Evolutionary conservation across 2,797 vertebrate genomes (phyloP), one percentile per base, ranked within the genome.

Genomic region (Yasuhikotakia modesta): DNA sequence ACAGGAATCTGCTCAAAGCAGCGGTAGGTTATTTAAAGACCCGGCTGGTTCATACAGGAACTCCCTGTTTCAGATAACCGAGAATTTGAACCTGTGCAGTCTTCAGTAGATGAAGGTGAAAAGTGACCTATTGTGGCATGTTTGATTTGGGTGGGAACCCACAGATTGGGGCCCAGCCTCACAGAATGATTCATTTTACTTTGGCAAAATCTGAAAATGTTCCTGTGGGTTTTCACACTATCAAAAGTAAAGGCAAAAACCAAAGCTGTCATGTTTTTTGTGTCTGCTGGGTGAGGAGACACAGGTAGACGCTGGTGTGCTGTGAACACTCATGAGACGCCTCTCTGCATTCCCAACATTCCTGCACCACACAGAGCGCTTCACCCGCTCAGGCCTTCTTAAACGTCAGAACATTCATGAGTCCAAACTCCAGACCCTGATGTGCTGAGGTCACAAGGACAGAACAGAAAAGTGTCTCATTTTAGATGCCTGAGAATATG

Each of bases 301-400:
- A 24, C 17, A 84, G 65, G 75, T 75, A 85, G 82, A 79, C 81
- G 79, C n/a, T 85, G 85, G 87, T 65, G 77, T 77, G 87, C 88
- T 91, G 91, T 91, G 89, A 91, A 90, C 43, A 91, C 90, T 92
- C 89, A 89, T 88, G 87, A 91, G 84, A 89, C 88, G 85, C 82
- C 86, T 88, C 86, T 82, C 86, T 82, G 87, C 93, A 94, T 94
- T 93, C 92, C 90, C 88, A 82, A 66, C 89, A 94, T 94, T 91
- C 93, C 91, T 76, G 88, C 89, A 89, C n/a, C n/a, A n/a, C n/a
- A n/a, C n/a, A n/a, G n/a, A n/a, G n/a, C n/a, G 87, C 82, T 88
- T 87, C 81, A 86, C 86, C 85, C 81, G 85, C 81, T 45, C 72
- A 85, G 85, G 86, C 87, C 85, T 86, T 87, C 74, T 76, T 70